phyloP scores from a whole-genome alignment of 2,888 invertebrate genomes.

The Pediacus dermestoides region DNA sequence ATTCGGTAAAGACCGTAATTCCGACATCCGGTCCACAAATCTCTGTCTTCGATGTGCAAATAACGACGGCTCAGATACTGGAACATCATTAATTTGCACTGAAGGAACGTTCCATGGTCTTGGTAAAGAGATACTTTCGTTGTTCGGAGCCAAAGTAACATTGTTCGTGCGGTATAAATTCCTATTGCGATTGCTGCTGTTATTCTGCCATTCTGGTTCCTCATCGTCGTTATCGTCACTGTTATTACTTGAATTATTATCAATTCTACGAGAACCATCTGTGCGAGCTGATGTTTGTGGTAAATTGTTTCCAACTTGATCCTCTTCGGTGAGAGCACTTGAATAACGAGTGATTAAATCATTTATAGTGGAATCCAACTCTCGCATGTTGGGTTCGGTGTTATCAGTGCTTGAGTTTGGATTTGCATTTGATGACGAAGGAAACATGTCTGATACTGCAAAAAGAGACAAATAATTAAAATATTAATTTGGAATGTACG shows the following conservation, averaged over 20 bases:
- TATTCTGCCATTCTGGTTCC: conserved; percentile 21
- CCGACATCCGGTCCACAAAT: conserved; percentile 39
- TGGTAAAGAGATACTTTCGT: not conserved
- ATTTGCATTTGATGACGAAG: too few relatives aligned
- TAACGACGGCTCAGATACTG: conserved; percentile 44
- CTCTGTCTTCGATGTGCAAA: conserved; percentile 34
- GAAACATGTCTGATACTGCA: too few relatives aligned
- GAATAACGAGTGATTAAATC: conserved; percentile 24
- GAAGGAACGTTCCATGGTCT: conserved; percentile 37
- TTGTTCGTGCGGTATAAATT: conserved; percentile 32
- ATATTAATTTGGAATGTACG: too few relatives aligned
- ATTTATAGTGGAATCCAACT: not conserved
- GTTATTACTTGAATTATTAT: conserved; percentile 10
- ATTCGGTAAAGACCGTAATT: conserved; percentile 31
- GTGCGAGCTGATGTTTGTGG: too few relatives aligned
- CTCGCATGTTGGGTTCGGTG: not conserved
- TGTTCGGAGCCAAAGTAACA: conserved; percentile 24
- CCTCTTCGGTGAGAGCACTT: not conserved
- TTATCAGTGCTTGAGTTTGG: not conserved
- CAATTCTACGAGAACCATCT: conserved; percentile 13
- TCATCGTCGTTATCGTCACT: conserved; percentile 28
- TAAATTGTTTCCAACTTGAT: too few relatives aligned
- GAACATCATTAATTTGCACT: conserved; percentile 62
- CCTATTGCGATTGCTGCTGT: conserved; percentile 10
- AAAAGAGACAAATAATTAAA: too few relatives aligned